phyloP scores from a whole-genome alignment of 2,113 vertebrate species.

The Fulica atra region DNA sequence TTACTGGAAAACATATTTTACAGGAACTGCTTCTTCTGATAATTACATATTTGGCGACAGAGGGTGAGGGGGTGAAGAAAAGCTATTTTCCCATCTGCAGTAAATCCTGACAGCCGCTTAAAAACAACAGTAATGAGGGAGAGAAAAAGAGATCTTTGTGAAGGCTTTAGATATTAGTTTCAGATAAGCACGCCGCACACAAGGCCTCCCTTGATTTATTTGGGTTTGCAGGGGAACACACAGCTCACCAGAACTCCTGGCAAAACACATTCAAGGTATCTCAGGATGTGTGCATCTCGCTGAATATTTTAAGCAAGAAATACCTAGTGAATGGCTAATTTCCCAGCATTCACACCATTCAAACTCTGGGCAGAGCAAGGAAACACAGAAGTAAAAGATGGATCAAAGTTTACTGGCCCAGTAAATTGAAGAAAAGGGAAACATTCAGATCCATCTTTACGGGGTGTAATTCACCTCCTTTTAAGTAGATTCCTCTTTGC shows the following conservation, averaged over 20 bases:
- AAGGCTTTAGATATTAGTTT: background rate
- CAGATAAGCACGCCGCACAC: background rate
- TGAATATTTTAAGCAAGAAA: background rate
- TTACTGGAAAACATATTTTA: constrained; percentile 8
- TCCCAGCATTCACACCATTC: background rate
- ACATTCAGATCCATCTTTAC: background rate
- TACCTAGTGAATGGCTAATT: background rate
- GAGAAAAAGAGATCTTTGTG: constrained; percentile 1
- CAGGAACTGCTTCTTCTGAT: constrained; percentile 52
- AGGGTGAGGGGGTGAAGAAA: constrained; percentile 68
- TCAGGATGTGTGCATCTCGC: background rate
- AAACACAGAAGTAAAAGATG: background rate
- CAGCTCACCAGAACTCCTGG: background rate
- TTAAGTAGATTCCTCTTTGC: background rate
- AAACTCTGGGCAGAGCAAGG: background rate
- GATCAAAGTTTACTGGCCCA: background rate
- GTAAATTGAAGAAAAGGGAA: background rate
- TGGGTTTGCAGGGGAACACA: background rate
- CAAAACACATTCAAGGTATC: background rate
- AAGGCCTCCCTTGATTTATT: background rate
- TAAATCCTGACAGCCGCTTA: constrained; percentile 42
- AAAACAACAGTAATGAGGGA: constrained; percentile 25
- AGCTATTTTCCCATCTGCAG: constrained; percentile 65
- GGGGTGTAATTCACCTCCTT: background rate
- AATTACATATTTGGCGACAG: constrained; percentile 51